A percentile compares a stretch with the other conserved stretches of the same genome.
Conservation (phyloP, 2,888 invertebrate species). For the Eilema caniola region DNA sequence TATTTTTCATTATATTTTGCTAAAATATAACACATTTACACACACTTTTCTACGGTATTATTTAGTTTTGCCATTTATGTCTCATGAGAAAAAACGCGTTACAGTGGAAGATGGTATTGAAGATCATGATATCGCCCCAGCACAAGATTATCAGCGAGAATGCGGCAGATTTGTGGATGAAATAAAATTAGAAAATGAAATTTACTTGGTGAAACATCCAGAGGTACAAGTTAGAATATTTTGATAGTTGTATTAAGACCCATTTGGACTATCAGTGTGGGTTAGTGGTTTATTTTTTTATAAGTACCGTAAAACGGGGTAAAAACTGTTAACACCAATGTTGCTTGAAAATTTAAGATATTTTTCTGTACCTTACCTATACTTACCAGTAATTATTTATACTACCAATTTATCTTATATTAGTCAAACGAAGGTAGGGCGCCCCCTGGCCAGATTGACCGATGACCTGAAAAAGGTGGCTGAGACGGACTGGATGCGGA, state of each 20-base stretch:
- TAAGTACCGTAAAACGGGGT: too few species aligned
- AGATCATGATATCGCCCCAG: background rate
- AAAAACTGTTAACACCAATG: too few species aligned
- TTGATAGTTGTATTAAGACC: background rate
- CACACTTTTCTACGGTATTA: background rate
- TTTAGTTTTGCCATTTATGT: background rate
- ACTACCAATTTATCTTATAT: too few species aligned
- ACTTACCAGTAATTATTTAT: too few species aligned
- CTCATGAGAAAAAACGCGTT: background rate
- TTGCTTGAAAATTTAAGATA: too few species aligned
- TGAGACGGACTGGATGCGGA: too few species aligned
- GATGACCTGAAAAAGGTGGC: too few species aligned
- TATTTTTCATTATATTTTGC: background rate
- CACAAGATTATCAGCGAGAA: background rate
- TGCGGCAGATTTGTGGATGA: background rate
- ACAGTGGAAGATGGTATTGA: background rate
- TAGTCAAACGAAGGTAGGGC: too few species aligned
- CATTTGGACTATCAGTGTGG: background rate
- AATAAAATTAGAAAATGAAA: background rate
- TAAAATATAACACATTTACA: background rate
- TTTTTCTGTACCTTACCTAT: too few species aligned
- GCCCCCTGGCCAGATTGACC: too few species aligned
- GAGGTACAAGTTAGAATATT: constrained; percentile 11
- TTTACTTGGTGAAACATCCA: constrained; percentile 14
- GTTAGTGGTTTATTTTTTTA: background rate